Base-by-base conservation (phyloP, 2,113 vertebrate genomes). In the Mormoops blainvillei region DNA sequence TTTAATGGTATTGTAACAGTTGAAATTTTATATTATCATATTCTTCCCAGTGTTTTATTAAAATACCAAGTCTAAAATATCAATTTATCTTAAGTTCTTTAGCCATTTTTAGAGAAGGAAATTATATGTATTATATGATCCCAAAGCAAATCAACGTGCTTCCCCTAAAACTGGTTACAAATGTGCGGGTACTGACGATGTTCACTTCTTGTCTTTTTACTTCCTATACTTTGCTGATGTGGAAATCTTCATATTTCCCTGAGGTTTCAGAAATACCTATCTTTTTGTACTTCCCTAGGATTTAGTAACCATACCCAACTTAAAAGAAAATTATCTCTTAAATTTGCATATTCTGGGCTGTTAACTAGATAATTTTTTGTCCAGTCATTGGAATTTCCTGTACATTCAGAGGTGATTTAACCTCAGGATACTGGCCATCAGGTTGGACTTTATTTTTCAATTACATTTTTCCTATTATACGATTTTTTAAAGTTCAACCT, bases 71-170 rank as follows among this genome's bases (percentile, higher is more conserved):
- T 45, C 8, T 61, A 78, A 26, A 12, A 36, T 54, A 58, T 86
- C 11, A 89, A 36, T 76, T 94, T 94, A 58, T 78, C 15, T 91
- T 85, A 91, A 89, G 56, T 52, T 3, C 13, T 95, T 95, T 61
- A 68, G 48, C 4, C 15, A 65, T 10, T 91, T 94, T 91, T 50
- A 65, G 26, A 89, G 2, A 82, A 63, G 43, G 36, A 82, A 67
- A 26, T 16, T 45, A 13, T 77, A 5, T 5, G 15, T 74, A 31
- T 81, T 80, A 20, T 1, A 89, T 86, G 22, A 54, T 54, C 22
- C 13, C 43, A 74, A 52, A 87, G 54, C 41, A 82, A 50, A 22
- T 68, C 28, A 33, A 13, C 58, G 28, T 33, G 2, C 18, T 67
- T 77, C 26, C 7, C 15, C 2, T 87, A 56, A 67, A 91, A 91